Evolutionary conservation across 2,888 invertebrate genomes (phyloP).

Genomic region (Opisthograptis luteolata): DNA sequence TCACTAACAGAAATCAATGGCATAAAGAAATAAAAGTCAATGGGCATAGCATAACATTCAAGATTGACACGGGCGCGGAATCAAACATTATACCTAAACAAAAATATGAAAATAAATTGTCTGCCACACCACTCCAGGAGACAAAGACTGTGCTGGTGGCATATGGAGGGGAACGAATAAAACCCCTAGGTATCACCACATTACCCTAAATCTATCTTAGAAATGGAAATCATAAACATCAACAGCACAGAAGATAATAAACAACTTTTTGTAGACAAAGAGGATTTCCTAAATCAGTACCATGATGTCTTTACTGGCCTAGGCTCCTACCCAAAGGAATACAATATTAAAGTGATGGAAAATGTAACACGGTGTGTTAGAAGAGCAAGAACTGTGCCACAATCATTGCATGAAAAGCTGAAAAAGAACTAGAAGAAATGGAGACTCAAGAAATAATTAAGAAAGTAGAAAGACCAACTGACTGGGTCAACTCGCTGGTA

Average conservation of each 20-base stretch:
- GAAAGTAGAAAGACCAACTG: slow-evolving; percentile 37
- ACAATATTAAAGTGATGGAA: not conserved
- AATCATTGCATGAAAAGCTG: slow-evolving; percentile 16
- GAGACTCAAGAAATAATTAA: slow-evolving; percentile 30
- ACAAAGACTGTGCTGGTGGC: not conserved
- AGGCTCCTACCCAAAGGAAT: not conserved
- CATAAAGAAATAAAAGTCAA: too few species aligned
- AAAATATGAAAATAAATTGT: not conserved
- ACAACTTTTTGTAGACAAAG: not conserved
- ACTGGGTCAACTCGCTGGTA: slow-evolving; percentile 42
- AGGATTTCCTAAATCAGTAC: not conserved
- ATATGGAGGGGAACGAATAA: not conserved
- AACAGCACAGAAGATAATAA: not conserved
- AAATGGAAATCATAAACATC: not conserved
- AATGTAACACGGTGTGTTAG: not conserved
- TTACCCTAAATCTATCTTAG: not conserved
- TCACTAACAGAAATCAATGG: too few species aligned
- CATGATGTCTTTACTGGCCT: not conserved
- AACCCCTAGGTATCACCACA: not conserved
- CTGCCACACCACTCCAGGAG: not conserved
- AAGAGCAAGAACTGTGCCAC: not conserved
- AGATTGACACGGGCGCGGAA: not conserved
- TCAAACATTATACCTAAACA: not conserved
- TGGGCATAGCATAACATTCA: too few species aligned
- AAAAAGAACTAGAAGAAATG: slow-evolving; percentile 36